Evolutionary conservation across 23 tunicate species (phyloP), one percentile per base, ranked within the genome.

Genomic region (Ciona savignyi): DNA sequence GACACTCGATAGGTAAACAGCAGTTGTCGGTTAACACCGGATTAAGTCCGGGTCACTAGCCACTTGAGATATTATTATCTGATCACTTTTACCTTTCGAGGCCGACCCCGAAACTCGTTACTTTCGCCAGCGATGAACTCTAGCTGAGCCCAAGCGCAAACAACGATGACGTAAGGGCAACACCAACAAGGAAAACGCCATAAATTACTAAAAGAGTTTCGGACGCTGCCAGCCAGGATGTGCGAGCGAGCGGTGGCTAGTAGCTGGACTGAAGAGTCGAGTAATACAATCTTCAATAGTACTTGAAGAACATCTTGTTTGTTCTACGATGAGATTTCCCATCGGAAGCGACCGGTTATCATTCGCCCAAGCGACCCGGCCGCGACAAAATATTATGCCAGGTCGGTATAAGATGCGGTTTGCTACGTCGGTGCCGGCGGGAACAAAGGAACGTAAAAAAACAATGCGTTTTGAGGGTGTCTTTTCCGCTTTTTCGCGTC

Each of bases 251-350:
- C 15, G 56, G n/a, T n/a, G n/a, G n/a, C n/a, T n/a, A n/a, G n/a
- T n/a, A n/a, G n/a, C 56, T 42, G 56, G 56, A 9, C 56, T 42
- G 56, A 42, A 42, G 56, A 42, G 56, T 9, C 56, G 56, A 42
- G 56, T 42, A 42, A 42, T 42, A 42, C 56, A 42, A 42, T 42
- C 56, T 42, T 42, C 56, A 42, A 15, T 15, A 15, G 15, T 15
- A 42, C 56, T 63, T 25, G 67, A 63, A 25, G 26, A 25, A 20
- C 24, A 4, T 20, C 26, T 63, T 63, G 67, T 63, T 63, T 63
- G 67, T 63, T n/a, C 28, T 63, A 22, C 24, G 28, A 63, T 63
- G 67, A 4, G 67, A 63, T 63, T 63, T 63, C 67, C 67, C 67
- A 63, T 63, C 67, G 67, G 67, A 63, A 9, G 67, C 6, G n/a